Conservation (phyloP, 1,140 invertebrate species). For the Aphidius ervi region DNA sequence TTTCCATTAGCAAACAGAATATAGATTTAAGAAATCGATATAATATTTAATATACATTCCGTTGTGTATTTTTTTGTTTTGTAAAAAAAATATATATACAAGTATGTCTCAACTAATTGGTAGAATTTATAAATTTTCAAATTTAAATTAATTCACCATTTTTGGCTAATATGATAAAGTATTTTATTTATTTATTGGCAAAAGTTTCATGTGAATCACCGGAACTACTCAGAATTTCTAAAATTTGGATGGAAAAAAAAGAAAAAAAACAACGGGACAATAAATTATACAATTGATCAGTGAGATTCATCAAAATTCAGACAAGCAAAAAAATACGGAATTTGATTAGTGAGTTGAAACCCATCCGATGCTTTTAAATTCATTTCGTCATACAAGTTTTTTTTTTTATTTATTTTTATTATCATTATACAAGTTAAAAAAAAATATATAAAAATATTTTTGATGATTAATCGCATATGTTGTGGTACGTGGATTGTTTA, state of each 20-base stretch:
- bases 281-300: slow-evolving; percentile 23
- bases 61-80: slow-evolving; percentile 20
- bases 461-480: not conserved
- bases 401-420: not conserved
- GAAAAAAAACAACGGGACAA: not conserved
- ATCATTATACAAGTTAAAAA: not conserved
- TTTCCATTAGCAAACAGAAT: slow-evolving; percentile 43
- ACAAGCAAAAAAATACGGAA: slow-evolving; percentile 17
- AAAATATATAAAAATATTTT: no score
- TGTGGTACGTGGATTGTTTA: slow-evolving; percentile 8
- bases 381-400: not conserved
- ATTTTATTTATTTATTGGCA: not conserved
- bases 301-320: slow-evolving; percentile 16
- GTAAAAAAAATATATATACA: slow-evolving; percentile 20
- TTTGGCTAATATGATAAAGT: not conserved
- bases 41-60: slow-evolving; percentile 45
- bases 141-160: not conserved
- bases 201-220: slow-evolving; percentile 22
- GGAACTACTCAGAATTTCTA: slow-evolving; percentile 28
- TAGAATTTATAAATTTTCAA: slow-evolving; percentile 36
- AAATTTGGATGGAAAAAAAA: slow-evolving; percentile 23
- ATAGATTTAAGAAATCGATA: slow-evolving; percentile 39
- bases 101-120: slow-evolving; percentile 36
- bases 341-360: slow-evolving; percentile 5
- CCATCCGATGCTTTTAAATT: not conserved